phyloP scores from a whole-genome alignment of 2,113 vertebrate genomes.

The Acanthisitta chloris region DNA sequence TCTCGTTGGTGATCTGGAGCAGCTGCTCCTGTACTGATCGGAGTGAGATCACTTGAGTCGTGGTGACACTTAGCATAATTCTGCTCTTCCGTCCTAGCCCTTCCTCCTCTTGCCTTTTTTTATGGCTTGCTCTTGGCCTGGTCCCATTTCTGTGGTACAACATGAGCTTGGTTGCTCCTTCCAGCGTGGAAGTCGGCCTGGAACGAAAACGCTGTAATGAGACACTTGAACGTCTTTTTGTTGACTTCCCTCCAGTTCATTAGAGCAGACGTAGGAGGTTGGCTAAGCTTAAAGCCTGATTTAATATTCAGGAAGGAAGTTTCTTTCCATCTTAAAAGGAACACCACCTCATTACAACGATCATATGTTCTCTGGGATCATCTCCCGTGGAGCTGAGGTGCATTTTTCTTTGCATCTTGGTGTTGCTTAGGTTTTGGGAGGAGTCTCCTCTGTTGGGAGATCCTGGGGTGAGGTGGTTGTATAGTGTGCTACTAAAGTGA shows the following conservation, averaged over 20 bases:
- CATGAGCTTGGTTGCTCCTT: neutral
- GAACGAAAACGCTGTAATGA: neutral
- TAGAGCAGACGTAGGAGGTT: conserved; percentile 16
- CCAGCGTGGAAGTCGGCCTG: neutral
- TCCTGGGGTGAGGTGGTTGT: neutral
- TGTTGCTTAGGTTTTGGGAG: neutral
- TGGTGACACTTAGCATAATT: neutral
- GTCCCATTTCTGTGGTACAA: neutral
- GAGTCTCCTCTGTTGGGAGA: neutral
- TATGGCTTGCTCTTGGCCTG: neutral
- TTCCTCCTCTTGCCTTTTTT: neutral
- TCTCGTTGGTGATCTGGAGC: neutral
- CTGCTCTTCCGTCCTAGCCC: neutral
- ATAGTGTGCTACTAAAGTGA: neutral
- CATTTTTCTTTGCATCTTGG: neutral
- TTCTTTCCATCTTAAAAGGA: conserved; percentile 27
- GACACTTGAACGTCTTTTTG: neutral
- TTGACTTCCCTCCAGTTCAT: conserved; percentile 46
- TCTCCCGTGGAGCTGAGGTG: neutral
- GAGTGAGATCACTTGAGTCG: neutral
- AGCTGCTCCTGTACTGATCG: neutral
- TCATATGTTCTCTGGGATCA: neutral
- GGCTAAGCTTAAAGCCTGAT: conserved; percentile 23
- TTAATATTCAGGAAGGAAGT: conserved; percentile 57
- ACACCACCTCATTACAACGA: neutral